phyloP scores from a whole-genome alignment of 2,797 vertebrate species.

The Lycodopsis pacificus region DNA sequence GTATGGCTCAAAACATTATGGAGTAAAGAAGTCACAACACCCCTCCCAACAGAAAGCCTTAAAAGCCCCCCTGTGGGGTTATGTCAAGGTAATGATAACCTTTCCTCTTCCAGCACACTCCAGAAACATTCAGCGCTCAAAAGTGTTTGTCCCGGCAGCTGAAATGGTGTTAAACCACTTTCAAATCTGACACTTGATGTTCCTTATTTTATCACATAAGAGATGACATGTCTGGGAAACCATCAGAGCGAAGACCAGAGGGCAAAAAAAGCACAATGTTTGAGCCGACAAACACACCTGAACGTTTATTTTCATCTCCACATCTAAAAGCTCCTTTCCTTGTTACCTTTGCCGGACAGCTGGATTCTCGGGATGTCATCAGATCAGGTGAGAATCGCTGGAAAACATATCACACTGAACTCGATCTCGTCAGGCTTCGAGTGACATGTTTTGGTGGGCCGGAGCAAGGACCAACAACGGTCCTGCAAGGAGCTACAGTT shows the following conservation, averaged over 20 bases:
- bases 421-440: no score
- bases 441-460: no score
- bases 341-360: neutral
- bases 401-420: no score
- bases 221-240: constrained; percentile 35
- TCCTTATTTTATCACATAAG: constrained; percentile 28
- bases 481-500: no score
- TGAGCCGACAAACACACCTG: no score
- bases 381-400: neutral
- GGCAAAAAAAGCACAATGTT: neutral
- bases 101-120: constrained; percentile 53
- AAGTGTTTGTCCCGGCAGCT: constrained; percentile 23
- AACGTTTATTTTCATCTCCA: neutral
- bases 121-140: constrained; percentile 40
- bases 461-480: neutral
- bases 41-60: constrained; percentile 4
- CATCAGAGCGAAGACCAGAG: constrained; percentile 14
- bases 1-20: constrained; percentile 27
- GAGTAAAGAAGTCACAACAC: constrained; percentile 19
- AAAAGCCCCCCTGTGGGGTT: constrained; percentile 37
- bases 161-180: constrained; percentile 6
- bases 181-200: constrained; percentile 56
- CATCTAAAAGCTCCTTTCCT: constrained; percentile 4
- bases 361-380: neutral
- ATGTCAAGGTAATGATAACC: constrained; percentile 38